A percentile compares a stretch with the other conserved stretches of the same genome.
phyloP scores from a whole-genome alignment of 2,113 vertebrate genomes.

The Synodontis membranacea region DNA sequence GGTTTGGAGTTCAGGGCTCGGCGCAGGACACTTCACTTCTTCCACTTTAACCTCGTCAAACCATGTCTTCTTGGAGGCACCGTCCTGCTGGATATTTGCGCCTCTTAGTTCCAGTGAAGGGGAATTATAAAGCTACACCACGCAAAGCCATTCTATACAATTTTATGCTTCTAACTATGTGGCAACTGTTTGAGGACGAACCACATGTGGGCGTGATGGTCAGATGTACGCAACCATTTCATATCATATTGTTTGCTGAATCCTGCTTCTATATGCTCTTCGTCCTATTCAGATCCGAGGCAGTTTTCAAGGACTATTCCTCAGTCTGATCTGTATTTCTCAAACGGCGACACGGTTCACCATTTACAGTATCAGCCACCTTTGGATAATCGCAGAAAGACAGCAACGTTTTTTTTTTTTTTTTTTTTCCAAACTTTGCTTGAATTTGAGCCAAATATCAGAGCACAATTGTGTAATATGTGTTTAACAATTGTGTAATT shows the following conservation, averaged over 20 bases:
- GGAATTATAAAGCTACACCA: not conserved
- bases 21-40: not conserved
- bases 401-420: too few species aligned
- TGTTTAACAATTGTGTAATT: too few species aligned
- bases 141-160: not conserved
- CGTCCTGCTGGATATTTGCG: not conserved
- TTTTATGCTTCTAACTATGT: not conserved
- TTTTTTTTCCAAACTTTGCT: too few species aligned
- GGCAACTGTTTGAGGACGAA: not conserved
- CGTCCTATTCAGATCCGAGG: not conserved
- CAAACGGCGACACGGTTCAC: not conserved
- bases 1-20: not conserved
- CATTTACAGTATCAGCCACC: not conserved
- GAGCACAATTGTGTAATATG: not conserved
- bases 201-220: not conserved
- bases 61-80: not conserved
- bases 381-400: not conserved
- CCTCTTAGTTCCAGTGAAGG: not conserved
- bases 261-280: not conserved
- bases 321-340: not conserved
- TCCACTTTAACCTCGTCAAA: not conserved
- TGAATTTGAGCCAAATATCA: not conserved
- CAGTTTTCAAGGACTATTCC: not conserved
- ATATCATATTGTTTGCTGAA: not conserved
- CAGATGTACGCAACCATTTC: not conserved